phyloP scores from a whole-genome alignment of 2,888 invertebrate species.

The Gortyna flavago region DNA sequence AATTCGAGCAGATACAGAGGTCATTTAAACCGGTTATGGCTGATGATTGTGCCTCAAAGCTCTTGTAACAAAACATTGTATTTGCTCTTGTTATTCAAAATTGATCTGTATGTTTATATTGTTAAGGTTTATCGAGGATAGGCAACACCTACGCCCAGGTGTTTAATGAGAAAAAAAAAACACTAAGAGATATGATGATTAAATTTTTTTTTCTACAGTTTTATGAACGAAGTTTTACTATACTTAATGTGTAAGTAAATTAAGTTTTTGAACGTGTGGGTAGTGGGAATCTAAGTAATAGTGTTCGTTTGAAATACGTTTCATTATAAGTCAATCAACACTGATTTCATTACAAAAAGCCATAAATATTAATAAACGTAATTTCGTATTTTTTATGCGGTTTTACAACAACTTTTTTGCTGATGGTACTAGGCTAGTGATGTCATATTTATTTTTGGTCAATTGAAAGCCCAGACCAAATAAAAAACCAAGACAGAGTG shows the following conservation, averaged over 20 bases:
- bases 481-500: too few relatives aligned
- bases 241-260: constrained; percentile 52
- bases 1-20: constrained; percentile 58
- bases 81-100: constrained; percentile 63
- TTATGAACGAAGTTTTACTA: constrained; percentile 58
- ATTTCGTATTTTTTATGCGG: constrained; percentile 33
- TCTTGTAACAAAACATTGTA: constrained; percentile 60
- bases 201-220: constrained; percentile 60
- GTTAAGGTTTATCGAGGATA: constrained; percentile 38
- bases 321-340: constrained; percentile 10
- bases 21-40: constrained; percentile 73
- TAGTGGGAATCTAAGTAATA: constrained; percentile 21
- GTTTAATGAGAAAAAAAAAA: constrained; percentile 63
- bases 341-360: constrained; percentile 51
- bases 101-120: constrained; percentile 28
- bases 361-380: constrained; percentile 43
- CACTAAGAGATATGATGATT: constrained; percentile 68
- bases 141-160: constrained; percentile 53
- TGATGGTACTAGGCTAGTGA: constrained; percentile 25
- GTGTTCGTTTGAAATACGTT: constrained; percentile 8
- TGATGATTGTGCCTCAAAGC: constrained; percentile 73
- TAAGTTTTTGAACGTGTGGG: constrained; percentile 42
- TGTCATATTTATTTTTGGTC: constrained; percentile 29
- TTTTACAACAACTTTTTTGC: constrained; percentile 27
- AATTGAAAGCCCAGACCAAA: too few relatives aligned